Base-by-base conservation (phyloP, 2,888 invertebrate species). In the Drosophila atroscutellata region DNA sequence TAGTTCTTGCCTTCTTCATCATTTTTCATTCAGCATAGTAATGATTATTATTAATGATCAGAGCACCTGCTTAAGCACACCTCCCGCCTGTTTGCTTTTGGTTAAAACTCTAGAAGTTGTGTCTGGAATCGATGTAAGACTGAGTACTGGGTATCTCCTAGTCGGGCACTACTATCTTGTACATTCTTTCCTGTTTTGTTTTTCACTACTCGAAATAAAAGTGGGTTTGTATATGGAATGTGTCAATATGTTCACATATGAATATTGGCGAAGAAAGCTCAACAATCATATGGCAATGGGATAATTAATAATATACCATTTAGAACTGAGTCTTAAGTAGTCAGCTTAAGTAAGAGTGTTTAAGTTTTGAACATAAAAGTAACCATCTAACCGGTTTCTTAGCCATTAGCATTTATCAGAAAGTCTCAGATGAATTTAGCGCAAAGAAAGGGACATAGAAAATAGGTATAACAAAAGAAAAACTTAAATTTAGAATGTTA, bases 121-220 rank as follows among this genome's bases (percentile, higher is more conserved):
- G 4, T 39, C n/a, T 39, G n/a, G 9, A 39, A 9, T 4, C 9
- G n/a, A 39, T n/a, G 9, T n/a, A 39, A 9, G n/a, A n/a, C 39
- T 39, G n/a, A 39, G n/a, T n/a, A 39, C n/a, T 39, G 34, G 34
- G 4, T n/a, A 9, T n/a, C 15, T 15, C 5, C 15, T 36, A 36
- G 15, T 36, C 5, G 36, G 15, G 5, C 5, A 36, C 36, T 36
- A 6, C 36, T 5, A 2, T 5, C 36, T 15, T 6, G 5, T 5
- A 5, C 9, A 32, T 32, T 32, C 30, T 32, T 32, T 9, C 0
- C 9, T 1, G n/a, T 39, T n/a, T n/a, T 3, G 0, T n/a, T 39
- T n/a, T n/a, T n/a, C n/a, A n/a, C n/a, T 39, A 9, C n/a, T n/a
- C n/a, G 9, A 8, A n/a, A 37, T n/a, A 3, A 1, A n/a, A 39